A percentile compares a stretch with the other conserved stretches of the same genome.
Conservation (phyloP, 2,113 vertebrate species). For the Erythrocebus patas region DNA sequence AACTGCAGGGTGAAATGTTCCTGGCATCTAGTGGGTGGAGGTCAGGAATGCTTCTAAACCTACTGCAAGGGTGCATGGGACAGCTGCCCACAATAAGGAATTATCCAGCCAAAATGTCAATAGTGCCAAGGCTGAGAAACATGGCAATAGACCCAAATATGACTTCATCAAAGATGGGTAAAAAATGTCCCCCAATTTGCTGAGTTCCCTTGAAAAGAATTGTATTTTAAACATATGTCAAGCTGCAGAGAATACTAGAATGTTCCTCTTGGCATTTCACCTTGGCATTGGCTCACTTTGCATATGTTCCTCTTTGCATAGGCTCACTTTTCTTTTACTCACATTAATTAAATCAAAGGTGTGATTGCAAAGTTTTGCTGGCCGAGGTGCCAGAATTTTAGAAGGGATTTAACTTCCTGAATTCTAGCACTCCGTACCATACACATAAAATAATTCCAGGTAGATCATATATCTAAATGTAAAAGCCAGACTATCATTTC, state of each 20-base stretch:
- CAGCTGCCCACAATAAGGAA: not conserved
- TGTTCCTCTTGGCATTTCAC: not conserved
- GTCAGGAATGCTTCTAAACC: not conserved
- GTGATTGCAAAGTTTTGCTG: conserved; percentile 12
- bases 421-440: not conserved
- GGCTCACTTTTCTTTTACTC: conserved; percentile 14
- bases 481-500: too few relatives aligned
- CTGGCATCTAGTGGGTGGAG: not conserved
- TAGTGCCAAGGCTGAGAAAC: not conserved
- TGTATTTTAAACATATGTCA: not conserved
- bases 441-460: too few relatives aligned
- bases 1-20: not conserved
- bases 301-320: not conserved
- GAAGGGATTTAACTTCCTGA: conserved; percentile 25
- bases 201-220: not conserved
- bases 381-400: conserved; percentile 30
- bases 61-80: not conserved
- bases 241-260: not conserved
- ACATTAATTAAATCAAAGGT: conserved; percentile 43
- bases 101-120: not conserved
- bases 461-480: too few relatives aligned
- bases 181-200: not conserved
- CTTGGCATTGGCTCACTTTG: too few relatives aligned
- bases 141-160: not conserved
- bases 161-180: not conserved